Evolutionary conservation across 2,888 invertebrate species (phyloP), one percentile per base, ranked within the genome.

Genomic region (Ischnus inquisitorius): DNA sequence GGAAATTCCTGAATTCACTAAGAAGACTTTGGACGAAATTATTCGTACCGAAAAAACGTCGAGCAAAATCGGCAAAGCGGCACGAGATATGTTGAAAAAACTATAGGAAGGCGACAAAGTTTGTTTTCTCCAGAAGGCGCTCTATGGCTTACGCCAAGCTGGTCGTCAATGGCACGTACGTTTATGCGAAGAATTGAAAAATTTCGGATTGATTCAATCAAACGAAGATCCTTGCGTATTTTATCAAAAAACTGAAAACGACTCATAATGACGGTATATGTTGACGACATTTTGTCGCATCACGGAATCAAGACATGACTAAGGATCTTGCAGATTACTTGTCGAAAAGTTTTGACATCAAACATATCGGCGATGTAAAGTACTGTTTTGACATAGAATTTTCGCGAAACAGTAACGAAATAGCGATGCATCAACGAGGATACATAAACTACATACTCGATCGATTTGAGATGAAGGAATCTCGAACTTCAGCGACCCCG

Each of bases 361-460:
- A 86, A 81, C 78, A 84, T 46, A 64, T 87, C 8, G 88, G 86
- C 19, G 75, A 84, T 51, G 83, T 77, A 4, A 72, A 64, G 22
- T 74, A 86, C 69, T 88, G 86, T 74, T 77, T 89, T 19, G 88
- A 87, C 43, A 86, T 89, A 2, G 86, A 88, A 79, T 87, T 89
- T 43, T 39, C 48, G 25, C 46, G 41, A 48, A 19, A 34, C 10
- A 16, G 72, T 43, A 57, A 65, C 34, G 25, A n/a, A 12, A 14
- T 46, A 28, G 22, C 25, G 1, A 51, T 71, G 71, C 54, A 60
- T 79, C 71, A 71, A 34, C 39, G 51, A 41, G 67, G 74, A 57
- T 67, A 60, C 25, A 74, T 67, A 3, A 68, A 16, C 16, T 39
- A 74, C 19, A 60, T 80, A 19, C 74, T 80, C 2, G 57, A 80